Conservation (phyloP, 2,113 vertebrate genomes). For the Ciconia boyciana region DNA sequence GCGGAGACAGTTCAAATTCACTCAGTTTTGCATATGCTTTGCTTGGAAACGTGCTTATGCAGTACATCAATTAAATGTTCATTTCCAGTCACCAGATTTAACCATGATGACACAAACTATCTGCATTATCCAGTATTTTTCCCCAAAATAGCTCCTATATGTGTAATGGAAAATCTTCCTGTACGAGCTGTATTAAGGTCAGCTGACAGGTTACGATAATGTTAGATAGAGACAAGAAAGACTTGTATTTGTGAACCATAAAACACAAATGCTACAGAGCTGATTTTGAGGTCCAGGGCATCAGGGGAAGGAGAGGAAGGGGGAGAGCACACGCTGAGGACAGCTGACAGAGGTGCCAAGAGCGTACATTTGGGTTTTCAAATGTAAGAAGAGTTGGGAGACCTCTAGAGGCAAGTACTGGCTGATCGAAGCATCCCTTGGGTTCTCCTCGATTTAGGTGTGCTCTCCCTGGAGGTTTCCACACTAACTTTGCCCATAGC, state of each 20-base stretch:
- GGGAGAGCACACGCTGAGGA: not conserved
- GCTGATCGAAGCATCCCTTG: not conserved
- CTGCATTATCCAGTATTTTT: not conserved
- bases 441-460: not conserved
- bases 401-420: constrained; percentile 1
- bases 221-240: not conserved
- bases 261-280: not conserved
- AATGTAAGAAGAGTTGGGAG: not conserved
- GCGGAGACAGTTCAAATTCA: not conserved
- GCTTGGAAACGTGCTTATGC: not conserved
- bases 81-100: not conserved
- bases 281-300: not conserved
- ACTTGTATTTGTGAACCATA: not conserved
- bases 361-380: not conserved
- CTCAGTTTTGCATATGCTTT: not conserved
- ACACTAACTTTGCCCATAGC: not conserved
- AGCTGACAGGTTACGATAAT: not conserved
- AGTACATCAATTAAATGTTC: not conserved
- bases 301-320: not conserved
- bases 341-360: not conserved
- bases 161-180: not conserved
- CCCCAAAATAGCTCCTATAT: not conserved
- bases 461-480: not conserved
- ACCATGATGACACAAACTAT: not conserved
- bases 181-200: not conserved